Conservation (phyloP, 2,113 vertebrate genomes). For the Sinocyclocheilus grahami region DNA sequence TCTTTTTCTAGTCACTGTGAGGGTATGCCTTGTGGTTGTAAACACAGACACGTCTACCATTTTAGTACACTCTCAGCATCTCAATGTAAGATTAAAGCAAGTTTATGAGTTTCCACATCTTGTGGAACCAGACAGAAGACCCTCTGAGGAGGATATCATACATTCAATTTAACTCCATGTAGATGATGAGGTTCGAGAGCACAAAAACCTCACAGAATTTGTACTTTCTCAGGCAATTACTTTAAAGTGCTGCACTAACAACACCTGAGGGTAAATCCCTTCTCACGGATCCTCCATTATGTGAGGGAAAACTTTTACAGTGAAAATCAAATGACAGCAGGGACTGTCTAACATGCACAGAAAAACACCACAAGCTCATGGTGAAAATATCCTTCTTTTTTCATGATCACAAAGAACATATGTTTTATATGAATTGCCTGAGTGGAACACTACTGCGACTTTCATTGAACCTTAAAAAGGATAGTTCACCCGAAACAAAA, state of each 20-base stretch:
- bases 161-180: conserved; percentile 10
- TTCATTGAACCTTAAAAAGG: background rate
- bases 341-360: background rate
- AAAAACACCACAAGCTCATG: background rate
- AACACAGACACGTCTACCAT: background rate
- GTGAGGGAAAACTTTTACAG: background rate
- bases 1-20: background rate
- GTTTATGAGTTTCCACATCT: conserved; percentile 12
- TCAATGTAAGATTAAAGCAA: conserved; percentile 11
- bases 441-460: background rate
- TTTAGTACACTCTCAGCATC: background rate
- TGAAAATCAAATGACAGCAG: conserved; percentile 26
- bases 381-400: background rate
- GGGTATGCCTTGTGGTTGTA: background rate
- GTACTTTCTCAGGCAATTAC: conserved; percentile 24
- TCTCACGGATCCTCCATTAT: conserved; percentile 8
- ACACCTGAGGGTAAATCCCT: conserved; percentile 5
- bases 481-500: background rate
- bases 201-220: conserved; percentile 11
- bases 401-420: background rate
- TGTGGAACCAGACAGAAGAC: background rate
- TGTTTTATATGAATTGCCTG: background rate
- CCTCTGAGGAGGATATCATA: conserved; percentile 24
- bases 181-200: conserved; percentile 5
- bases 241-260: conserved; percentile 26